Percentiles rank a stretch among this genome's conserved stretches.
phyloP scores from a whole-genome alignment of 2,888 invertebrate genomes.

The Tachina lurida region DNA sequence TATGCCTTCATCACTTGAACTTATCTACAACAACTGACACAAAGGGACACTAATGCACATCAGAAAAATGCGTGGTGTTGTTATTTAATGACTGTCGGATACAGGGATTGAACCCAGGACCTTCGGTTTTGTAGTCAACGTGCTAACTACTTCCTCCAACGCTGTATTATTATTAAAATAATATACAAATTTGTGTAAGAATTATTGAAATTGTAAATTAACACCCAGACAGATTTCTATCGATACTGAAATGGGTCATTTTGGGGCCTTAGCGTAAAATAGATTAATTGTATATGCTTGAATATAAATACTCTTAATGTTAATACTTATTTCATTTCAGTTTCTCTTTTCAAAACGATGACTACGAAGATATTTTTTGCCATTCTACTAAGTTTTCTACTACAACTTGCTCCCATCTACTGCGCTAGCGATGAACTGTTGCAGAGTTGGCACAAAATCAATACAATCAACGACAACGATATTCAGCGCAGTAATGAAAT shows the following conservation, averaged over 20 bases:
- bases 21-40: too few relatives aligned
- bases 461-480: conserved; percentile 31
- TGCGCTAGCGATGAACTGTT: neutral
- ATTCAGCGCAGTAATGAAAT: conserved; percentile 27
- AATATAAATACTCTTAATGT: neutral
- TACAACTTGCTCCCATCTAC: neutral
- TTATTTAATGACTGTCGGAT: too few relatives aligned
- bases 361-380: neutral
- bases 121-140: too few relatives aligned
- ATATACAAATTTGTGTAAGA: too few relatives aligned
- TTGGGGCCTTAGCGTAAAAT: neutral
- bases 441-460: conserved; percentile 29
- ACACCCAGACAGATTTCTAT: neutral
- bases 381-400: neutral
- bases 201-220: too few relatives aligned
- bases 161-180: too few relatives aligned
- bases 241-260: neutral
- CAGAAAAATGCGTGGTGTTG: too few relatives aligned
- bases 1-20: too few relatives aligned
- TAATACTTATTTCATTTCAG: conserved; percentile 13
- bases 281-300: neutral
- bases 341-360: conserved; percentile 15
- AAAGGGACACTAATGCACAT: too few relatives aligned
- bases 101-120: too few relatives aligned
- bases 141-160: too few relatives aligned